Base-by-base conservation (phyloP, 2,797 vertebrate genomes). In the Chelon auratus region DNA sequence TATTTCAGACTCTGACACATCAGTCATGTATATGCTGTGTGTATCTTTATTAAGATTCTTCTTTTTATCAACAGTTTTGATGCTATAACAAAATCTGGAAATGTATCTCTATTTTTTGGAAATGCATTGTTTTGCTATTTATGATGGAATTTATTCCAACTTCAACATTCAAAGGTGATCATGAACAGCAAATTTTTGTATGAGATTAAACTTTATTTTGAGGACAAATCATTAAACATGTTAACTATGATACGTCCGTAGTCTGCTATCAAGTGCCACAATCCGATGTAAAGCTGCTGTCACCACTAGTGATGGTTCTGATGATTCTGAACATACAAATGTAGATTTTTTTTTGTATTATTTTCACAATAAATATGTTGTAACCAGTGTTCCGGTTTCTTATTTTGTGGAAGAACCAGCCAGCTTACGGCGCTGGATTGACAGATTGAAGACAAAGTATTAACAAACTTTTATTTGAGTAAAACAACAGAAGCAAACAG, bases 201-300 rank as follows among this genome's bases (percentile, higher is more conserved):
- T 63, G 75, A 77, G 67, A 82, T 75, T 72, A 56, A 60, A 43
- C 40, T 55, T 47, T 45, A 62, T 45, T 58, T 33, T 24, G 39
- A 65, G 11, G 14, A 36, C 30, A 13, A 74, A 7, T 58, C 40
- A 36, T 1, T 18, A 3, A 26, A 26, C 24, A 26, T 54, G 13
- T 63, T 54, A 52, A 53, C 58, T 71, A 11, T 42, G 9, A 58
- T 53, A 30, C 39, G 39, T 40, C 33, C 15, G 63, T 9, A 54
- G 42, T 26, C 67, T 75, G 58, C 57, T 77, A 81, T 82, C 2
- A 85, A 91, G 87, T 89, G 88, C 84, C 87, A 90, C 84, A 86
- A 68, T 43, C 70, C 66, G 64, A 45, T 82, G 57, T 70, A 48
- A 72, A 63, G 43, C 80, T 67, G 42, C 51, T 58, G 36, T 69